A percentile compares a stretch with the other conserved stretches of the same genome.
phyloP scores from a whole-genome alignment of 2,797 vertebrate genomes.

The Gephyroberyx darwinii region DNA sequence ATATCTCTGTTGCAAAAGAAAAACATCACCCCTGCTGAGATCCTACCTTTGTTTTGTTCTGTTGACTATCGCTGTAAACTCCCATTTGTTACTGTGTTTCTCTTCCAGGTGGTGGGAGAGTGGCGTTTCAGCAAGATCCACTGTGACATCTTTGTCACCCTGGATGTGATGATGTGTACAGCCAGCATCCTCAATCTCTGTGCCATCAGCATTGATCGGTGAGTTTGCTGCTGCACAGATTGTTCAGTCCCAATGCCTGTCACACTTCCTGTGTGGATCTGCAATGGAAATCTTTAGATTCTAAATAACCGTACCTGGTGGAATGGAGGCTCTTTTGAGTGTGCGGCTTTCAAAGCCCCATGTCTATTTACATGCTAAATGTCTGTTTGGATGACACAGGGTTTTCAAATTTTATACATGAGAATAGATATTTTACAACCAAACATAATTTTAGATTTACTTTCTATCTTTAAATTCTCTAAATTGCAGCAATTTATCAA shows the following conservation, averaged over 20 bases:
- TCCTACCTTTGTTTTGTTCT: conserved; percentile 36
- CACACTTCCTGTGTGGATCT: conserved; percentile 54
- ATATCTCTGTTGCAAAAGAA: conserved; percentile 28
- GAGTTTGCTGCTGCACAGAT: conserved; percentile 62
- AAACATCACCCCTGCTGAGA: conserved; percentile 22
- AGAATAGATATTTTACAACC: not conserved
- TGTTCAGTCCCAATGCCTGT: conserved; percentile 33
- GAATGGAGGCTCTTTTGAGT: conserved; percentile 7
- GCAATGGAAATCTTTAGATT: conserved; percentile 48
- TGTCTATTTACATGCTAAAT: conserved; percentile 33
- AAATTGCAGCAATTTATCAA: conserved; percentile 18
- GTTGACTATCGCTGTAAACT: conserved; percentile 50
- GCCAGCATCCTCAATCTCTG: conserved; percentile 99
- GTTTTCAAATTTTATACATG: conserved; percentile 13
- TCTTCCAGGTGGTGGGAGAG: conserved; percentile 93
- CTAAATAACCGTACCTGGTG: conserved; percentile 36
- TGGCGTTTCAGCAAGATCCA: conserved; percentile 98
- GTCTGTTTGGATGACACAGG: conserved; percentile 4
- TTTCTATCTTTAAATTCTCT: no score
- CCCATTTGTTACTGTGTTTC: conserved; percentile 59
- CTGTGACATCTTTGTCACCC: conserved; percentile 98
- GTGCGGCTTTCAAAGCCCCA: conserved; percentile 8
- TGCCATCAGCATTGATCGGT: conserved; percentile 99
- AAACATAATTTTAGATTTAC: not conserved
- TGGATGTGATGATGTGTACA: conserved; percentile 99